Conservation (phyloP, 2,888 invertebrate genomes). For the Drosophila putrida region DNA sequence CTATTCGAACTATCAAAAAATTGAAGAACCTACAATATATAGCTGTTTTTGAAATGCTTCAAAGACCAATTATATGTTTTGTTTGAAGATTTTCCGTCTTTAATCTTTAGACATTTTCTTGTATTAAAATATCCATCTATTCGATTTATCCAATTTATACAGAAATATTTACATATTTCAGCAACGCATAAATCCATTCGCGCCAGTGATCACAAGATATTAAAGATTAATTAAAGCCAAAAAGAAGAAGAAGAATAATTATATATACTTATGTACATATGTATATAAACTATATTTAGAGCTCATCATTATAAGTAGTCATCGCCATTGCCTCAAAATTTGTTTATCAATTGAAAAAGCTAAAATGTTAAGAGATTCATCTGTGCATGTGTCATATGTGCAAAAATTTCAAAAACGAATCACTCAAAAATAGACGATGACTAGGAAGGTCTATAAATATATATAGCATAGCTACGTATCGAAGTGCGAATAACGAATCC, state of each 20-base stretch:
- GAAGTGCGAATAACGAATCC: slow-evolving; percentile 19
- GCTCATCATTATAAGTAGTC: slow-evolving; percentile 41
- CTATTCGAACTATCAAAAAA: neutral
- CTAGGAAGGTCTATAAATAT: slow-evolving; percentile 75
- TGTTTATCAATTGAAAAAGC: slow-evolving; percentile 56
- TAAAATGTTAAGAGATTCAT: slow-evolving; percentile 38
- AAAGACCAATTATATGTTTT: no score
- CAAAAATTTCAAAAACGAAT: slow-evolving; percentile 73
- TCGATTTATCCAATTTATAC: neutral
- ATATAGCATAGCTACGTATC: slow-evolving; percentile 47
- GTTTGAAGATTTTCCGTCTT: neutral
- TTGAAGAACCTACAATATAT: neutral
- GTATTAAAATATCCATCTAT: no score
- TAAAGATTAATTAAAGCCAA: slow-evolving; percentile 55
- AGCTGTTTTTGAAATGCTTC: neutral
- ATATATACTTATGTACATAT: slow-evolving; percentile 12
- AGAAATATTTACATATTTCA: slow-evolving; percentile 55
- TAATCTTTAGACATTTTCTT: neutral
- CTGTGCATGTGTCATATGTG: slow-evolving; percentile 72
- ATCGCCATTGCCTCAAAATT: slow-evolving; percentile 29
- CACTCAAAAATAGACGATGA: slow-evolving; percentile 71
- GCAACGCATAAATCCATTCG: slow-evolving; percentile 54
- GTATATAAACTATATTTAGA: slow-evolving; percentile 49
- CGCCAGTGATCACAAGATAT: slow-evolving; percentile 58
- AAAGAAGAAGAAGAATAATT: slow-evolving; percentile 16